Conservation (phyloP, 2,797 vertebrate genomes). For the Acanthiza pusilla region DNA sequence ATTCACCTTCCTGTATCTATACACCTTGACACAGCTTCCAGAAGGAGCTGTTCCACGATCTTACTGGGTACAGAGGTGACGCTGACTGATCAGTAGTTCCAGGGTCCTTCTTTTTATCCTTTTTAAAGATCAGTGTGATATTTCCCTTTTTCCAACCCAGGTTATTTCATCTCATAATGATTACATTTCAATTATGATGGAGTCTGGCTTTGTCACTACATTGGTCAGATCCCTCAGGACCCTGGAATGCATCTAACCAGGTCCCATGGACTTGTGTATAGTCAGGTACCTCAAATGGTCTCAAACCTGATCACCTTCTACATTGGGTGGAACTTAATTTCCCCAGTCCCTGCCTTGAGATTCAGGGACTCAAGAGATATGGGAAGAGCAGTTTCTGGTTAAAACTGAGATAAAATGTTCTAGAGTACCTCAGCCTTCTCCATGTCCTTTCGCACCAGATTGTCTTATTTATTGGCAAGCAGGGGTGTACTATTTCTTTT, state of each 20-base stretch:
- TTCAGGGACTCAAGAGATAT: background rate
- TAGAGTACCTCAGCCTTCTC: background rate
- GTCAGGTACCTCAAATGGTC: background rate
- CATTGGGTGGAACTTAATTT: background rate
- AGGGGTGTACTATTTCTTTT: background rate
- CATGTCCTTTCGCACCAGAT: background rate
- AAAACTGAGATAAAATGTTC: background rate
- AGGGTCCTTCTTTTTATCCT: background rate
- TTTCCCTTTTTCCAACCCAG: background rate
- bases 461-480: accelerated
- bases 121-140: background rate
- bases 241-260: background rate
- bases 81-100: background rate
- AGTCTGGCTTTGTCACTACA: background rate
- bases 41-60: background rate
- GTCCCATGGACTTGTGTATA: background rate
- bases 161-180: background rate
- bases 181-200: background rate
- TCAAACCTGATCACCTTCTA: background rate
- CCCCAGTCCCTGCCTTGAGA: background rate
- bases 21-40: background rate
- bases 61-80: background rate
- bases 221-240: background rate
- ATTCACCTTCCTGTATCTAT: background rate
- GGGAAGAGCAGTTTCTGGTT: background rate